Conservation (phyloP, 2,797 vertebrate genomes). For the Cryptoblepharus egeriae region DNA sequence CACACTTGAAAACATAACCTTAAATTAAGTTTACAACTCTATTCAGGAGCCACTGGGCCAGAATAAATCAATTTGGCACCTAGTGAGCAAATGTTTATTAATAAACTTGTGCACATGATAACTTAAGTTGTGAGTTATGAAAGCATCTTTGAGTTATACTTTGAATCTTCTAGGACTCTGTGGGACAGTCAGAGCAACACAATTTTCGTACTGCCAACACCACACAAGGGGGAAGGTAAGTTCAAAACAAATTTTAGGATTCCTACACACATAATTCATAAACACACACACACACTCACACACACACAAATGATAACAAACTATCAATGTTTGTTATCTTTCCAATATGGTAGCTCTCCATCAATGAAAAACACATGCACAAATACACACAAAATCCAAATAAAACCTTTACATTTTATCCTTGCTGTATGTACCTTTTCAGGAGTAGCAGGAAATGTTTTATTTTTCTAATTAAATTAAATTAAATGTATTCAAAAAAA, state of each 20-base stretch:
- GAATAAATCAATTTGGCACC: slow-evolving; percentile 35
- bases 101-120: background rate
- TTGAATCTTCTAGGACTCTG: background rate
- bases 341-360: background rate
- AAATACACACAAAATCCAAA: slow-evolving; percentile 14
- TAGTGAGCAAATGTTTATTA: slow-evolving; percentile 11
- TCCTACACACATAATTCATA: too few relatives aligned
- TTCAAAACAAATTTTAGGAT: too few relatives aligned
- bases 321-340: slow-evolving; percentile 9
- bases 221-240: background rate
- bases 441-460: background rate
- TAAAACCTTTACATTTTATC: slow-evolving; percentile 34
- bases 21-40: slow-evolving; percentile 48
- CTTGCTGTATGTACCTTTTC: slow-evolving; percentile 27
- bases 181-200: background rate
- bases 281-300: too few relatives aligned
- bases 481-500: slow-evolving; percentile 35
- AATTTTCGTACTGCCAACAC: background rate
- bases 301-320: too few relatives aligned
- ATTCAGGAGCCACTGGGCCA: slow-evolving; percentile 31
- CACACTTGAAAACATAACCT: slow-evolving; percentile 30
- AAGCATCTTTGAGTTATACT: background rate
- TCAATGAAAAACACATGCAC: slow-evolving; percentile 21
- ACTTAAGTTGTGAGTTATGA: background rate
- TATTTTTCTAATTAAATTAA: slow-evolving; percentile 20